Evolutionary conservation across 2,888 invertebrate species (phyloP).

Genomic region (Abscondita cerata): DNA sequence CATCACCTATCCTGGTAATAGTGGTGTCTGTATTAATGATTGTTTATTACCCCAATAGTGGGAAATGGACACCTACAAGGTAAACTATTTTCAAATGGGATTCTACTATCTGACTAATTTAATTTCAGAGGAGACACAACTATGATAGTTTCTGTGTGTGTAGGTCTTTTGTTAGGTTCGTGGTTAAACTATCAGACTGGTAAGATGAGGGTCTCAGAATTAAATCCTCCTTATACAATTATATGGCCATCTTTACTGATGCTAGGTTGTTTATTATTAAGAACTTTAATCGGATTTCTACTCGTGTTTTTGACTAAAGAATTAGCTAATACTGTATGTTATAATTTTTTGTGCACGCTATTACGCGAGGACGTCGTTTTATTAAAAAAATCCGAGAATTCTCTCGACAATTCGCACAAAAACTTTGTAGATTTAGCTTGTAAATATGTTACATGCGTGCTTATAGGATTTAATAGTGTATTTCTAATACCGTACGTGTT

Average conservation of each 20-base stretch:
- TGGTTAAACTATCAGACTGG: constrained; percentile 87
- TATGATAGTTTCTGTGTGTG: constrained; percentile 82
- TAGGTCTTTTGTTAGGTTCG: constrained; percentile 79
- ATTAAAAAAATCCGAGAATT: constrained; percentile 69
- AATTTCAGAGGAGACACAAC: constrained; percentile 84
- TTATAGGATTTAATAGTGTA: constrained; percentile 80
- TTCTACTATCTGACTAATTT: too few species aligned
- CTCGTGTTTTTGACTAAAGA: constrained; percentile 74
- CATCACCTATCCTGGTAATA: constrained; percentile 70
- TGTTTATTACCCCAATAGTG: constrained; percentile 80
- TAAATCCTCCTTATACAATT: constrained; percentile 73
- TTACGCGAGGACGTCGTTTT: constrained; percentile 71
- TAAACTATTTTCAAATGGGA: constrained; percentile 50
- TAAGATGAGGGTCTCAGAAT: constrained; percentile 65
- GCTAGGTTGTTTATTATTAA: constrained; percentile 69
- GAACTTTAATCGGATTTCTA: constrained; percentile 78
- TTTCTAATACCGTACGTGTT: constrained; percentile 82
- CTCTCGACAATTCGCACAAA: constrained; percentile 73
- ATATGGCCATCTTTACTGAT: constrained; percentile 81
- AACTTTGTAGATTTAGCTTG: constrained; percentile 81
- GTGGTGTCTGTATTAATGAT: constrained; percentile 72
- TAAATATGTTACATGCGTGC: constrained; percentile 81
- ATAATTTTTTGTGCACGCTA: constrained; percentile 73
- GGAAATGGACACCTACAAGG: constrained; percentile 91
- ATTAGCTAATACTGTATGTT: constrained; percentile 72